Conservation (phyloP, 92 coral and sea anemone species). For the Epizoanthus scotinus region DNA sequence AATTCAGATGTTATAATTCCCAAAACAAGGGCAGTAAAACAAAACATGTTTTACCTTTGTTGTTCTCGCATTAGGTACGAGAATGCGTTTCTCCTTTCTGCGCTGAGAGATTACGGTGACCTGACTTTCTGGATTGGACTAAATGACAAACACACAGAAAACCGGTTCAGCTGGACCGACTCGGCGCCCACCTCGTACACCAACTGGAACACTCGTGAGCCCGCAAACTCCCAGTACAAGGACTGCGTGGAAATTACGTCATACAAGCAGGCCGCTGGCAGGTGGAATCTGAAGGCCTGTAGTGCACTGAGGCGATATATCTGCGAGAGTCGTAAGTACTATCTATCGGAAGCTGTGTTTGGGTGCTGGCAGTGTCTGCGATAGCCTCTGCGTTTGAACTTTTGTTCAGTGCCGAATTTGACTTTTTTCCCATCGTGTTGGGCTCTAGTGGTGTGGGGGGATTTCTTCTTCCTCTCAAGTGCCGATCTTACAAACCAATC, state of each 20-base stretch:
- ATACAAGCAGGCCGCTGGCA: slow-evolving; percentile 62
- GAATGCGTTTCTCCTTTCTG: slow-evolving; percentile 76
- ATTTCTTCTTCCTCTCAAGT: too few species aligned
- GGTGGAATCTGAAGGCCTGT: slow-evolving; percentile 73
- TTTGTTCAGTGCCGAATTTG: too few species aligned
- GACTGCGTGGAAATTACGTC: slow-evolving; percentile 77
- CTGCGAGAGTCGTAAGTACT: slow-evolving; percentile 79
- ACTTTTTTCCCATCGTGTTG: too few species aligned
- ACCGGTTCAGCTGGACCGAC: slow-evolving; percentile 70
- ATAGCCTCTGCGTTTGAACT: neutral
- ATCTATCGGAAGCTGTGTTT: neutral
- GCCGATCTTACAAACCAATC: too few species aligned
- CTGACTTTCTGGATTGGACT: slow-evolving; percentile 83
- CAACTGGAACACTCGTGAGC: slow-evolving; percentile 83
- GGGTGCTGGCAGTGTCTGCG: neutral
- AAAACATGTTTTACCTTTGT: too few species aligned
- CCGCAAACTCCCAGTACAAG: slow-evolving; percentile 24
- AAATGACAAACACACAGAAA: slow-evolving; percentile 62
- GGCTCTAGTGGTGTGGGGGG: too few species aligned
- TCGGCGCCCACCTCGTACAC: slow-evolving; percentile 65
- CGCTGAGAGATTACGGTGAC: slow-evolving; percentile 39
- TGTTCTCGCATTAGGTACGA: slow-evolving; percentile 67
- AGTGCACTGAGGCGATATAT: slow-evolving; percentile 59
- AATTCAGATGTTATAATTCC: too few species aligned
- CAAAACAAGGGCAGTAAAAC: too few species aligned